Percentiles rank a stretch among this genome's conserved stretches.
Evolutionary conservation across 2,113 vertebrate species (phyloP).

Genomic region (Gopherus flavomarginatus): DNA sequence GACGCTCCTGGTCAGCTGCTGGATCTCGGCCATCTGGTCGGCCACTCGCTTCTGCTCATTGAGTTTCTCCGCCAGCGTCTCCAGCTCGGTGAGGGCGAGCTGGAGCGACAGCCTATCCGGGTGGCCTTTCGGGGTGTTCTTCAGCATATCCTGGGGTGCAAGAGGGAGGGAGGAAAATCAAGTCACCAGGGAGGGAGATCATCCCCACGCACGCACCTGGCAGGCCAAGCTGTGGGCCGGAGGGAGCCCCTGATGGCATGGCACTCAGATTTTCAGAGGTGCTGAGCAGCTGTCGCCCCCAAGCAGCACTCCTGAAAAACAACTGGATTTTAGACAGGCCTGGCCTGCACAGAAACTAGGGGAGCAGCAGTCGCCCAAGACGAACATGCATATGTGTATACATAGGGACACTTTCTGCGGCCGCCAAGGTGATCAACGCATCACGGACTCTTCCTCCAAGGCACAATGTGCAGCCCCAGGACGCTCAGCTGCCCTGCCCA

Average conservation of each 20-base stretch:
- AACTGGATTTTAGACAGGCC: neutral
- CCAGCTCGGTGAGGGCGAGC: conserved; percentile 95
- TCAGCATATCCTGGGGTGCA: conserved; percentile 91
- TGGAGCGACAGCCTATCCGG: conserved; percentile 93
- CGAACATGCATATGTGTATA: neutral
- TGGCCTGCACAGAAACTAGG: neutral
- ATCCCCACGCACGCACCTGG: rapidly evolving
- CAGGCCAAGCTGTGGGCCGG: rapidly evolving
- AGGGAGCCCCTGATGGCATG: neutral
- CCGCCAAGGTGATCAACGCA: neutral
- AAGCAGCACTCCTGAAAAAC: rapidly evolving
- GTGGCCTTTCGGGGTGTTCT: conserved; percentile 93
- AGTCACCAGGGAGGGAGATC: neutral
- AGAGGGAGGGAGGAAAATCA: neutral
- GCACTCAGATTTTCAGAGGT: neutral
- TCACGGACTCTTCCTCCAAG: neutral
- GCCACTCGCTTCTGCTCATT: conserved; percentile 96
- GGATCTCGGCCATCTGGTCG: conserved; percentile 94
- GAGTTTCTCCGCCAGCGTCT: conserved; percentile 93
- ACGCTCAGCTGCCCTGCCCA: neutral
- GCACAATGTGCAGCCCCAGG: neutral
- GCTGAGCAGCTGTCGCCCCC: rapidly evolving
- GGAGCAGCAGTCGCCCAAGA: neutral
- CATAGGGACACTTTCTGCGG: neutral
- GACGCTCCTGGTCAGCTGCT: conserved; percentile 92